Percentiles rank a stretch among this genome's conserved stretches.
Conservation (phyloP, 2,888 invertebrate species). For the Ctena decussata region DNA sequence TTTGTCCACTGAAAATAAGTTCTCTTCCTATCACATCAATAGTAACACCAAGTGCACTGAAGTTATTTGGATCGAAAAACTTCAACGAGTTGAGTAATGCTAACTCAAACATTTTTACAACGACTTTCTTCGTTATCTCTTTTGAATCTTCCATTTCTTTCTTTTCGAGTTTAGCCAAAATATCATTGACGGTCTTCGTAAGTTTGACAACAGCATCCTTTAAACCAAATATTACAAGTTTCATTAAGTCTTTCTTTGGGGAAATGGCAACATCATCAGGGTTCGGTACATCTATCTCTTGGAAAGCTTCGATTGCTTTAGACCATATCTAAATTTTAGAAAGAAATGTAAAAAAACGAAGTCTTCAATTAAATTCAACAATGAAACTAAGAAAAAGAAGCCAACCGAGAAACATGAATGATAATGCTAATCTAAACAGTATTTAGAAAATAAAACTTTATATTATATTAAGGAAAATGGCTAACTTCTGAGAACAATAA, state of each 20-base stretch:
- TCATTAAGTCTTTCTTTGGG: constrained; percentile 15
- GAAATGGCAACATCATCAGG: constrained; percentile 41
- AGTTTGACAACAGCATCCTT: neutral
- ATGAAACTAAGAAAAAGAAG: too few relatives aligned
- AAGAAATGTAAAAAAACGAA: neutral
- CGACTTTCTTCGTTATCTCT: neutral
- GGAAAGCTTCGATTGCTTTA: neutral
- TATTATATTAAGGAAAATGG: too few relatives aligned
- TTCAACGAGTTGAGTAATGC: neutral
- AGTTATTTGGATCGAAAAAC: neutral
- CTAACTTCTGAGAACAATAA: too few relatives aligned
- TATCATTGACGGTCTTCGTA: neutral
- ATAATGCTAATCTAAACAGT: too few relatives aligned
- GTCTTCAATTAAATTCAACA: too few relatives aligned
- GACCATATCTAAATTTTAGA: neutral
- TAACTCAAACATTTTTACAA: neutral
- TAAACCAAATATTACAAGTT: constrained; percentile 37
- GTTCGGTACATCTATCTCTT: neutral
- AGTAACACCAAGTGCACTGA: neutral
- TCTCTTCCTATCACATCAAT: neutral
- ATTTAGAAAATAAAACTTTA: too few relatives aligned
- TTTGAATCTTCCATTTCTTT: neutral
- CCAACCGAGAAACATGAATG: too few relatives aligned
- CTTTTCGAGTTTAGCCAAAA: neutral
- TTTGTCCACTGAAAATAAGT: constrained; percentile 17